Percentiles rank a stretch among this genome's conserved stretches.
These are phyloP conservation scores for Drosophila buzzatii DNA, from an alignment of 2,888 invertebrate species.

Conservation along the genomic window DNA sequence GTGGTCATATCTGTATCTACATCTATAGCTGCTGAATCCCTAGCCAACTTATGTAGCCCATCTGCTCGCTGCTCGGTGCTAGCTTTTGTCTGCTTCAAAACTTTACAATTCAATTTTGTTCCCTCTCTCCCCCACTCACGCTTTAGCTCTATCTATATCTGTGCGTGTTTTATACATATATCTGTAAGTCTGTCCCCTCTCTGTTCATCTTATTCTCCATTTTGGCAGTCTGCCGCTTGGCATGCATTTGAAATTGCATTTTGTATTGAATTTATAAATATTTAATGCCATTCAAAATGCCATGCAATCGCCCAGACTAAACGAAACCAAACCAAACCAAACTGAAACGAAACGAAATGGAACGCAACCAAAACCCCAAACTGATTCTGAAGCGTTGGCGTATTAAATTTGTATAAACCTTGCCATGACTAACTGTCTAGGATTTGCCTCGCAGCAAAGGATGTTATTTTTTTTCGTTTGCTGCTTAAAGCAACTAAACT, in stretches of 20 bases:
- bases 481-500: constrained; percentile 26
- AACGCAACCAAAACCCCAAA: constrained; percentile 15
- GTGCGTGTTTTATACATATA: constrained; percentile 4
- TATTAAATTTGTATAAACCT: constrained; percentile 67
- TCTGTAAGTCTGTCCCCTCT: not conserved
- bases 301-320: constrained; percentile 66
- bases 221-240: constrained; percentile 71
- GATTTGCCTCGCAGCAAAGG: constrained; percentile 43
- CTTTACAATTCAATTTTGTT: constrained; percentile 76
- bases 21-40: constrained; percentile 38
- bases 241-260: constrained; percentile 81
- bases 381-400: constrained; percentile 53
- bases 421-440: constrained; percentile 65
- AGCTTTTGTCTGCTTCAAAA: constrained; percentile 66
- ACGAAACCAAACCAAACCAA: constrained; percentile 10
- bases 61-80: constrained; percentile 47
- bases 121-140: not conserved
- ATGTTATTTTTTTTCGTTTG: constrained; percentile 3
- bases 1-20: constrained; percentile 9
- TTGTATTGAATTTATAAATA: constrained; percentile 85
- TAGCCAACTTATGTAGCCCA: constrained; percentile 48
- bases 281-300: constrained; percentile 82
- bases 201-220: not conserved
- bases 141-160: not conserved
- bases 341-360: constrained; percentile 4